A percentile compares a stretch with the other conserved stretches of the same genome.
Evolutionary conservation across 2,797 vertebrate genomes (phyloP).

Genomic region (Lepus oiostolus): DNA sequence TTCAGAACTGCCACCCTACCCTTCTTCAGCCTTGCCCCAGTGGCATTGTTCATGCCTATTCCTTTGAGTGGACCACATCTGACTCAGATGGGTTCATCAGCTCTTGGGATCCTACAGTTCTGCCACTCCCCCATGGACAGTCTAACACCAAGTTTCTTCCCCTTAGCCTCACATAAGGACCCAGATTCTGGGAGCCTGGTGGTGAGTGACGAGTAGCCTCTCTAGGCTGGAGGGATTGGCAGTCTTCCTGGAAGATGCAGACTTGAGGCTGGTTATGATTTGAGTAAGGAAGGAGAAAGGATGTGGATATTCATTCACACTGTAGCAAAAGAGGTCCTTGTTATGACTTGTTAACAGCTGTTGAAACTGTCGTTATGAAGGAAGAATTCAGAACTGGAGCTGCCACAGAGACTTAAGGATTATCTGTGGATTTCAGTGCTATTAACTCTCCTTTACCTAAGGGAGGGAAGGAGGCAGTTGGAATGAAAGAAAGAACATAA

Average conservation of each 20-base stretch:
- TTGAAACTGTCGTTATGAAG: constrained; percentile 55
- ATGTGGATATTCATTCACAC: not conserved
- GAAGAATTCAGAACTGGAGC: constrained; percentile 56
- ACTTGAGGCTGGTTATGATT: not conserved
- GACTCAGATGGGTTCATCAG: not conserved
- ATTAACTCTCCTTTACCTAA: constrained; percentile 53
- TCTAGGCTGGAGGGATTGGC: not conserved
- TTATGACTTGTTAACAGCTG: constrained; percentile 64
- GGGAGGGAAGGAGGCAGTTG: not conserved
- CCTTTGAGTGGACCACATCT: not conserved
- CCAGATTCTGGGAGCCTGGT: not conserved
- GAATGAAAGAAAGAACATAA: constrained; percentile 38
- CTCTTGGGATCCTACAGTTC: not conserved
- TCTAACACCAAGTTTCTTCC: too few relatives aligned
- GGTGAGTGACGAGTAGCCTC: not conserved
- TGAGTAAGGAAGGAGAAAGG: not conserved
- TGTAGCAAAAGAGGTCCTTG: constrained; percentile 40
- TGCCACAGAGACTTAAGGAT: constrained; percentile 69
- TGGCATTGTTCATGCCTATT: not conserved
- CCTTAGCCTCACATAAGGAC: not conserved
- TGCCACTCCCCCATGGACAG: not conserved
- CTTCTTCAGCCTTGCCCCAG: not conserved
- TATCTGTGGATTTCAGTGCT: constrained; percentile 62
- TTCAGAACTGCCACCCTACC: not conserved
- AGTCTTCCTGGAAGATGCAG: not conserved